These are phyloP conservation scores for Lepidocolaptes lacrymiger DNA, from an alignment of 2,797 vertebrate species.

Conservation along the genomic window DNA sequence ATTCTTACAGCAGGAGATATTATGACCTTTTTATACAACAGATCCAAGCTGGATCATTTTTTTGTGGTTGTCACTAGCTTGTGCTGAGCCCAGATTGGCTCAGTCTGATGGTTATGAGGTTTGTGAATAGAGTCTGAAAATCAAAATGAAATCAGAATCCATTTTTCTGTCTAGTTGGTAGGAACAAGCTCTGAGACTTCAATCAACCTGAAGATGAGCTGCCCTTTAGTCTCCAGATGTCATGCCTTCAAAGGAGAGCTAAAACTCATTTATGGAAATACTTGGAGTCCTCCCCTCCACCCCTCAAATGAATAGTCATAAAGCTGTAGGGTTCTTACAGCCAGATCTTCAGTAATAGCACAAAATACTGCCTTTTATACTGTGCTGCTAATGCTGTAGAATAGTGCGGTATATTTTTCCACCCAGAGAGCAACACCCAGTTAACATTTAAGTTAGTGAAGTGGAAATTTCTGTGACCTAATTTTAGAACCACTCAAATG, in stretches of 20 bases:
- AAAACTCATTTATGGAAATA: conserved; percentile 34
- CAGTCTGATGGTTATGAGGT: not conserved
- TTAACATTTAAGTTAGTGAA: conserved; percentile 58
- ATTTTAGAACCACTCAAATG: conserved; percentile 48
- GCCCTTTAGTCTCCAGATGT: not conserved
- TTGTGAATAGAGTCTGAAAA: not conserved
- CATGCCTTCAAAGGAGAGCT: conserved; percentile 4
- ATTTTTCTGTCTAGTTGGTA: not conserved
- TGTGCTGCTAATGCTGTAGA: not conserved
- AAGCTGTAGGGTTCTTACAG: conserved; percentile 7
- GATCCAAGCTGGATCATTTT: not conserved
- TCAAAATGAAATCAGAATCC: conserved; percentile 1
- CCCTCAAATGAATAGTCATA: conserved; percentile 23
- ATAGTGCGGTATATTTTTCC: conserved; percentile 10
- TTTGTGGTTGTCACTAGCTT: not conserved
- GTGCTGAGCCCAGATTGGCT: not conserved
- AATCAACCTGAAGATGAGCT: conserved; percentile 1
- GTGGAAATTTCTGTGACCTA: conserved; percentile 50
- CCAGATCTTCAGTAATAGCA: not conserved
- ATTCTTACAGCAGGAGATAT: not conserved
- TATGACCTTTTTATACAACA: not conserved
- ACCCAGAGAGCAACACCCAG: conserved; percentile 7
- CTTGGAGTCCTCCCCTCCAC: not conserved
- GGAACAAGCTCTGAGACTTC: conserved; percentile 5
- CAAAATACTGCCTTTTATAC: conserved; percentile 9